Evolutionary conservation across 35 echinoderm and acorn worm species (phyloP), one percentile per base, ranked within the genome.

Genomic region (Ophioderma brevispina): DNA sequence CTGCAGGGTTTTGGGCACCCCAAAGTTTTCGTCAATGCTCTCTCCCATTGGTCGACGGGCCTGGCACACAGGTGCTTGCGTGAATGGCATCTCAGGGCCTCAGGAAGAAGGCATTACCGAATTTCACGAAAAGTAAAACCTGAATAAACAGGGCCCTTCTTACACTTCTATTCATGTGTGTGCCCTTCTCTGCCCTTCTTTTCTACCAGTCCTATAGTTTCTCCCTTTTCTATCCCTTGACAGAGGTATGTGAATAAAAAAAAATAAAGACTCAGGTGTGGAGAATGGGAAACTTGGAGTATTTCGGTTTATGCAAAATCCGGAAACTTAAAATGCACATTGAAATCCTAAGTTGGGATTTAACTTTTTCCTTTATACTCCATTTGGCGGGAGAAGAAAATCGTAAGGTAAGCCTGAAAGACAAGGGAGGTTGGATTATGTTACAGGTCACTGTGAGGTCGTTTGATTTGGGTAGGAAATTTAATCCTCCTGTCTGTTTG

Each of bases 261-360:
- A 17, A 46, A 17, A 8, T 46, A 46, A 46, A 46, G 4, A 70
- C 59, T 70, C 59, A 70, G 59, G 59, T 70, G 59, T 70, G 59
- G 41, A 46, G 41, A 46, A 4, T n/a, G n/a, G 41, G 5, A 8
- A 8, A 8, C 17, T 46, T 46, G 4, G 41, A 46, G 41, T 46
- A 46, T 17, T 46, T 46, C 4, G 17, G 41, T 8, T 46, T 46
- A 46, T 46, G 6, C 59, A 15, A 25, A 70, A 70, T 70, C 59
- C n/a, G 28, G 28, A 70, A 70, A 70, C 23, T 6, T 70, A 46
- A 46, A 46, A 46, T 46, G 5, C 41, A 46, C 17, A n/a, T n/a
- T n/a, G n/a, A n/a, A 70, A 70, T 70, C 59, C 59, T 30, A 70
- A 70, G 17, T 70, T 70, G 59, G 59, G 59, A 70, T 70, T 70